These are phyloP conservation scores for Streptopelia turtur DNA, from an alignment of 2,797 vertebrate species.

Conservation along the genomic window DNA sequence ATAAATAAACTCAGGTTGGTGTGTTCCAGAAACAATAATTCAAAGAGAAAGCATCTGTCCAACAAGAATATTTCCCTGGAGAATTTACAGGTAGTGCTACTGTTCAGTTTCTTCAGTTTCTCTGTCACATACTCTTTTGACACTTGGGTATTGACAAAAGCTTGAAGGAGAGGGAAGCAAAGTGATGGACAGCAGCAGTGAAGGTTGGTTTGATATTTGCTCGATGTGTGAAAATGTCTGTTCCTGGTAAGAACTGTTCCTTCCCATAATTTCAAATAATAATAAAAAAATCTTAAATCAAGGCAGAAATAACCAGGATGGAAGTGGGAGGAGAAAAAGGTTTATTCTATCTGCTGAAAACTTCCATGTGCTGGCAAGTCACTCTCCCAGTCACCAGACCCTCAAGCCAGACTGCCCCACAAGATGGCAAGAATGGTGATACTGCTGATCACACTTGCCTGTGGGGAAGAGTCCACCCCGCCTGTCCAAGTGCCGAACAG, in stretches of 20 bases:
- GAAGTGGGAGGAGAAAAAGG: background rate
- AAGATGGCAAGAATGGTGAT: background rate
- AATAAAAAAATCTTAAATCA: background rate
- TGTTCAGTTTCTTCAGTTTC: background rate
- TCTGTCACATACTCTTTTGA: background rate
- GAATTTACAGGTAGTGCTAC: background rate
- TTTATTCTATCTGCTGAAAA: background rate
- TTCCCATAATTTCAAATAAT: background rate
- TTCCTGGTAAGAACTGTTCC: background rate
- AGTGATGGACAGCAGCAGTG: background rate
- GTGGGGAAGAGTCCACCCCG: background rate
- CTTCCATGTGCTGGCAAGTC: background rate
- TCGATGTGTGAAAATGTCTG: background rate
- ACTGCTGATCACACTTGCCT: background rate
- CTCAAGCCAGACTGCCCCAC: background rate
- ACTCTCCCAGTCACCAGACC: background rate
- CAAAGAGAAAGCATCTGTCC: background rate
- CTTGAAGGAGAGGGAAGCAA: background rate
- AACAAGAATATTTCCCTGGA: background rate
- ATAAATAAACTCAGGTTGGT: background rate
- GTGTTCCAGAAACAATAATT: background rate
- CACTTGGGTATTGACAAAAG: background rate
- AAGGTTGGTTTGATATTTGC: background rate
- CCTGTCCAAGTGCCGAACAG: background rate
- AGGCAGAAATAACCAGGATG: background rate